These are phyloP conservation scores for Agapornis roseicollis DNA, from an alignment of 2,113 vertebrate species.

Conservation along the genomic window DNA sequence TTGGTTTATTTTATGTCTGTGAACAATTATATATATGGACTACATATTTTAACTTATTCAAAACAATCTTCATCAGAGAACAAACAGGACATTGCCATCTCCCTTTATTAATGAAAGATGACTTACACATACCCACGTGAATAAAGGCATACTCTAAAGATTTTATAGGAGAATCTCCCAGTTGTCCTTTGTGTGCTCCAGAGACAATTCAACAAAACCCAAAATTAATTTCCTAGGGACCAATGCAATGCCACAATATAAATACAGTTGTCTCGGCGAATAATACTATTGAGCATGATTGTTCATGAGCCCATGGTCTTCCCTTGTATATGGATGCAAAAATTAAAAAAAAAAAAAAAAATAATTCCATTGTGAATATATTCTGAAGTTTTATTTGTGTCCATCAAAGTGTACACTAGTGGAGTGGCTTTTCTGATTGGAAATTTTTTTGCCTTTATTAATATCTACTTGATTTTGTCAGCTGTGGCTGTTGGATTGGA, in stretches of 20 bases:
- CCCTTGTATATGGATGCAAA: not conserved
- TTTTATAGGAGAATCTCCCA: not conserved
- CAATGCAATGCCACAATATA: not conserved
- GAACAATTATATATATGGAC: not conserved
- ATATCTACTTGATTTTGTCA: not conserved
- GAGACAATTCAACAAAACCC: not conserved
- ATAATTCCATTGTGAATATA: not conserved
- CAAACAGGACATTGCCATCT: not conserved
- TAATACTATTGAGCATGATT: not conserved
- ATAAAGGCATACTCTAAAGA: not conserved
- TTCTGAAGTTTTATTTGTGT: not conserved
- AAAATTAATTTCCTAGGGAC: not conserved
- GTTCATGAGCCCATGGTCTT: not conserved
- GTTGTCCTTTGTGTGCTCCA: not conserved
- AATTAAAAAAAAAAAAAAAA: not conserved
- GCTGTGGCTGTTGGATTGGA: not conserved
- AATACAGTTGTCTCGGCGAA: not conserved
- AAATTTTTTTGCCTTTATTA: not conserved
- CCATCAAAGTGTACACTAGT: not conserved
- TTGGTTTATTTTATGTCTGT: not conserved
- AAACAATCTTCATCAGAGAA: not conserved
- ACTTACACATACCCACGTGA: not conserved
- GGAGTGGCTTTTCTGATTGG: not conserved
- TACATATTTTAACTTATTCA: not conserved
- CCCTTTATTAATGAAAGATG: not conserved